Evolutionary conservation across 2,113 vertebrate genomes (phyloP).

Genomic region (Poicephalus meyeri): DNA sequence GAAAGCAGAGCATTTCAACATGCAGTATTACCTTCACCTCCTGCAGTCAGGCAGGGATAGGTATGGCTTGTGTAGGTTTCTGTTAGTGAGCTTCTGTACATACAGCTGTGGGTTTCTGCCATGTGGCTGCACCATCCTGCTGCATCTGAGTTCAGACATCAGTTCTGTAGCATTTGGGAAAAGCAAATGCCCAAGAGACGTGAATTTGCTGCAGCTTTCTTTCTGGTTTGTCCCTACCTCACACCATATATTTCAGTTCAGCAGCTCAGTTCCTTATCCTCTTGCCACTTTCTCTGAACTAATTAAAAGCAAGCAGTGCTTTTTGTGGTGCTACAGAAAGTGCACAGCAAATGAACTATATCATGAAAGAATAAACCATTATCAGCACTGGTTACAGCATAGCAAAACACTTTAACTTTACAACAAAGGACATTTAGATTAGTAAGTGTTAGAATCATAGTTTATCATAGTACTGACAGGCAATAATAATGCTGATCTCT

Average conservation of each 20-base stretch:
- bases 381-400: not conserved
- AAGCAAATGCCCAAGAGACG: not conserved
- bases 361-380: not conserved
- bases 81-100: not conserved
- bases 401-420: not conserved
- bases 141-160: accelerated
- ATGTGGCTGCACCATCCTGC: not conserved
- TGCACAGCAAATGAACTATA: not conserved
- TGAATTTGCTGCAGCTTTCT: not conserved
- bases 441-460: not conserved
- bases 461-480: not conserved
- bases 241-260: not conserved
- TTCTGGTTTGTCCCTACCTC: not conserved
- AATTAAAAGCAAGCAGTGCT: not conserved
- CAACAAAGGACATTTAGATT: not conserved
- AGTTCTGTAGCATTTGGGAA: not conserved
- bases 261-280: not conserved
- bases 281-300: not conserved
- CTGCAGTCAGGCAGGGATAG: not conserved
- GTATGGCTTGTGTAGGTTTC: not conserved
- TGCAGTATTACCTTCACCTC: not conserved
- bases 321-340: not conserved
- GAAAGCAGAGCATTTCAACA: not conserved
- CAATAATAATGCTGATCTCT: not conserved
- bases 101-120: not conserved